A percentile compares a stretch with the other conserved stretches of the same genome.
phyloP scores from a whole-genome alignment of 2,888 invertebrate genomes.

The Norana najaformis region DNA sequence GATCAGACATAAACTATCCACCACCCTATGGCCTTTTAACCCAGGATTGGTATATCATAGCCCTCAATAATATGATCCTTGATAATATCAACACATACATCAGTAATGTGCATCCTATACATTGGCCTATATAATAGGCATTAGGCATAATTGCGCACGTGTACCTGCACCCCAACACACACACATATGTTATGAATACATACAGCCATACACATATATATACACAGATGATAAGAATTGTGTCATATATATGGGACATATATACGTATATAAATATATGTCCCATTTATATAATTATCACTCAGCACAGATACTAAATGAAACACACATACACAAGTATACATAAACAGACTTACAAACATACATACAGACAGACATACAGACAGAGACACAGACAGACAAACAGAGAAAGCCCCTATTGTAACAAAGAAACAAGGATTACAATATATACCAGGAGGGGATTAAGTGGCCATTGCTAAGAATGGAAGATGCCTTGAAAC shows the following conservation, averaged over 20 bases:
- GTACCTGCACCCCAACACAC: too few species aligned
- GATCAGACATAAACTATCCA: background rate
- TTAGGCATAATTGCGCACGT: too few species aligned
- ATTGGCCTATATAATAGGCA: too few species aligned
- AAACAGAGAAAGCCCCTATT: background rate
- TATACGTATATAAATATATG: background rate
- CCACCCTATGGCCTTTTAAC: background rate
- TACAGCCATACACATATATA: background rate
- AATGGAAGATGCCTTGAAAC: background rate
- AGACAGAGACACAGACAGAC: background rate
- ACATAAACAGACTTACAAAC: too few species aligned
- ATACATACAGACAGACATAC: too few species aligned
- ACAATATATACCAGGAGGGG: too few species aligned
- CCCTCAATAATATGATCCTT: background rate
- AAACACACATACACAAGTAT: background rate
- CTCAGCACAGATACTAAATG: background rate
- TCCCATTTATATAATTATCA: background rate
- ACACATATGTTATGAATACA: background rate
- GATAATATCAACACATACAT: background rate
- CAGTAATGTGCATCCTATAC: background rate
- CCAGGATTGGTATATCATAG: background rate
- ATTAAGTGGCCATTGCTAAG: too few species aligned
- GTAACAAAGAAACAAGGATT: background rate
- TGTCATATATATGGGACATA: background rate
- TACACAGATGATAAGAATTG: background rate